phyloP scores from a whole-genome alignment of 2,888 invertebrate species.

The Criorhina ranunculi region DNA sequence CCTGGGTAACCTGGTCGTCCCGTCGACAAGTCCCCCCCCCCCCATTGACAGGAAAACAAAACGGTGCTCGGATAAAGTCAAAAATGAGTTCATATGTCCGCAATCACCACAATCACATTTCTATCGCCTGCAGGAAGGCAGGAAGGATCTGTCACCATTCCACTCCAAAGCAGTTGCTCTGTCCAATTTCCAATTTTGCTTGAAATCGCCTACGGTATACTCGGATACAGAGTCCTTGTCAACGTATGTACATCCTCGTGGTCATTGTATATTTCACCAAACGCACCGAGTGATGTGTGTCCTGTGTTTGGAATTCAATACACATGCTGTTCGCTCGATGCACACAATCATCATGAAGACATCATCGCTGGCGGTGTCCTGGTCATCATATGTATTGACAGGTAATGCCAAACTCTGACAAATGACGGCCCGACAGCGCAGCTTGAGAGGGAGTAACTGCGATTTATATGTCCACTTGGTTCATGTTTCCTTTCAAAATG shows the following conservation, averaged over 20 bases:
- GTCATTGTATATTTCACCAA: constrained; percentile 60
- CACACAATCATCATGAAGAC: constrained; percentile 76
- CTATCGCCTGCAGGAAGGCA: constrained; percentile 57
- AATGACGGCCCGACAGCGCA: constrained; percentile 19
- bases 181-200: constrained; percentile 67
- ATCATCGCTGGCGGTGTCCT: constrained; percentile 58
- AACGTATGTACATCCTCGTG: constrained; percentile 39
- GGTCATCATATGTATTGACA: constrained; percentile 68
- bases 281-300: constrained; percentile 11
- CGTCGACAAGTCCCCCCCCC: constrained; percentile 25
- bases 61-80: constrained; percentile 68
- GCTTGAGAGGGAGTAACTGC: constrained; percentile 10
- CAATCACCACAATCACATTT: constrained; percentile 68
- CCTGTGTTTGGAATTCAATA: constrained; percentile 64
- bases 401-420: constrained; percentile 54
- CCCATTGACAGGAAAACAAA: constrained; percentile 68
- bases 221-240: constrained; percentile 43
- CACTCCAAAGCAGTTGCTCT: constrained; percentile 25
- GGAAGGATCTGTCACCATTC: constrained; percentile 36
- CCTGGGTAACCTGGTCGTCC: constrained; percentile 17
- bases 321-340: constrained; percentile 47
- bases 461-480: constrained; percentile 67
- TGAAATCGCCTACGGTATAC: constrained; percentile 42
- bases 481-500: constrained; percentile 72
- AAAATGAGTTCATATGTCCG: constrained; percentile 67